A percentile compares a stretch with the other conserved stretches of the same genome.
phyloP scores from a whole-genome alignment of 1,140 invertebrate genomes.

The Ooceraea biroi region DNA sequence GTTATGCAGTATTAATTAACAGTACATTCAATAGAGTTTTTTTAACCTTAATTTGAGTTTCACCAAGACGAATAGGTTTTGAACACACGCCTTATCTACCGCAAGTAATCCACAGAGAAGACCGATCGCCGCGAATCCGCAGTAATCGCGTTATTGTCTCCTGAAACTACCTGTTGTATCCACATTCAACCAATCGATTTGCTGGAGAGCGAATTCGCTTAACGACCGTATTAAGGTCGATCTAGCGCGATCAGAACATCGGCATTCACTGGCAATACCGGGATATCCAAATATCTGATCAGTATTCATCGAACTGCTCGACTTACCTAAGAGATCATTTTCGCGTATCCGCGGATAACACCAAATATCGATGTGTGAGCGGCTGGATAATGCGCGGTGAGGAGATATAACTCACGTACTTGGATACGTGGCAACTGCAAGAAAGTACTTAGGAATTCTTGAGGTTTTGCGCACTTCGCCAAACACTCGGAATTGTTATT shows the following conservation, averaged over 20 bases:
- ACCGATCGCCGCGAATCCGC: background rate
- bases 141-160: constrained; percentile 69
- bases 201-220: constrained; percentile 24
- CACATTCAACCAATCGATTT: constrained; percentile 27
- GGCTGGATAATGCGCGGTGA: background rate
- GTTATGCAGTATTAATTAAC: constrained; percentile 11
- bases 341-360: background rate
- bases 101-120: constrained; percentile 32
- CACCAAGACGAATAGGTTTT: background rate
- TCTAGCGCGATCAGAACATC: background rate
- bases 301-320: background rate
- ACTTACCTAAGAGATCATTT: background rate
- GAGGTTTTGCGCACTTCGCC: constrained; percentile 1
- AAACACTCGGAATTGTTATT: constrained; percentile 56
- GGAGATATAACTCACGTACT: background rate
- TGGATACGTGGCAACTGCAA: background rate
- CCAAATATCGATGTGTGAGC: background rate
- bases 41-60: background rate
- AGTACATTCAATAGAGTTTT: constrained; percentile 5
- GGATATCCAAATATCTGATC: background rate
- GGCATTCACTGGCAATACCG: background rate
- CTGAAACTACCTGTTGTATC: constrained; percentile 66
- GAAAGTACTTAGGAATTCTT: constrained; percentile 2
- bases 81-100: no score
- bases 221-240: constrained; percentile 13